These are phyloP conservation scores for Antrozous pallidus DNA, from an alignment of 2,797 vertebrate genomes.

Conservation along the genomic window DNA sequence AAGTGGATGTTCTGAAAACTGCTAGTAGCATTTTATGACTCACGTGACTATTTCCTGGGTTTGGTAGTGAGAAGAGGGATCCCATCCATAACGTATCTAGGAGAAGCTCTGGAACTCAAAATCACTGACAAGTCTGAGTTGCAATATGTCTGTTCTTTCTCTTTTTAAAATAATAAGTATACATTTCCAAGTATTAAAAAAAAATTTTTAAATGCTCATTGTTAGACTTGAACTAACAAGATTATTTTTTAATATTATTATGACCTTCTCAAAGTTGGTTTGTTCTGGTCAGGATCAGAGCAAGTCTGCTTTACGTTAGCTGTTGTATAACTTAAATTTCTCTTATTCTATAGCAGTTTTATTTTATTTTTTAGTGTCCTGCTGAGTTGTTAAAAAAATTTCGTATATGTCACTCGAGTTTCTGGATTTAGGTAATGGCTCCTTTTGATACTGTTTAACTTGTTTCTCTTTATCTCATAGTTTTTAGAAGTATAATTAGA, in stretches of 20 bases:
- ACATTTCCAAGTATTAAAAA: not conserved
- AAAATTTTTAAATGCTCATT: not conserved
- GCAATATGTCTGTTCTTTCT: not conserved
- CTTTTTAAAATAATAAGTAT: not conserved
- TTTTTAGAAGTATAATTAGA: not conserved
- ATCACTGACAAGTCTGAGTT: not conserved
- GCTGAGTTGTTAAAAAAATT: not conserved
- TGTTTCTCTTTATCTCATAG: not conserved
- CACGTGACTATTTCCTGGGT: not conserved
- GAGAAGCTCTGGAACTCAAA: not conserved
- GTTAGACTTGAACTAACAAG: not conserved
- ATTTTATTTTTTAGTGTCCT: slow-evolving; percentile 6
- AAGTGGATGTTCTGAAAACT: not conserved
- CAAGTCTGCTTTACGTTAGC: not conserved
- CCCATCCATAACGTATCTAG: not conserved
- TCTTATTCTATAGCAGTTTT: not conserved
- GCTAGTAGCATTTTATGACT: not conserved
- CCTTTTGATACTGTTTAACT: not conserved
- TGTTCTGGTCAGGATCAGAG: not conserved
- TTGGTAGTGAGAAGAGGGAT: not conserved
- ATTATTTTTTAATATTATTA: not conserved
- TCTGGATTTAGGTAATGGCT: not conserved
- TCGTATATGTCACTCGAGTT: not conserved
- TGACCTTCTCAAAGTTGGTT: not conserved
- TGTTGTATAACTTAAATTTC: not conserved